Conservation (phyloP, 2,113 vertebrate genomes). For the Formicarius rufipectus region DNA sequence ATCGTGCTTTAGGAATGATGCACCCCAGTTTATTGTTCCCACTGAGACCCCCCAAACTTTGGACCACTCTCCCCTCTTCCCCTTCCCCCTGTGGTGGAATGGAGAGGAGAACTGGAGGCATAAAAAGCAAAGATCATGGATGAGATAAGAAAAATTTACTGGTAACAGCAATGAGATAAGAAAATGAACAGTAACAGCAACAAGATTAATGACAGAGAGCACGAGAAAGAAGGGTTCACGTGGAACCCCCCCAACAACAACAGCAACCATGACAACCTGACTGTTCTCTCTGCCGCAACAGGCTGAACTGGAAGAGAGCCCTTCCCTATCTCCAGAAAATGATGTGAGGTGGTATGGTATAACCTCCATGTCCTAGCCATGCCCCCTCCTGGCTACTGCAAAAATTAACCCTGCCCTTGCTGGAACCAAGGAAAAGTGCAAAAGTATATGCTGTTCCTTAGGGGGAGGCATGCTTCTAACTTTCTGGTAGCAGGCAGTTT, state of each 20-base stretch:
- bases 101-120: neutral
- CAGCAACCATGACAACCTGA: neutral
- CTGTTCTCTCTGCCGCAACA: neutral
- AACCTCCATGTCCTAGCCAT: neutral
- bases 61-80: accelerated
- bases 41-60: neutral
- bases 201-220: neutral
- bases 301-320: neutral
- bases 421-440: neutral
- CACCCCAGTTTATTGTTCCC: neutral
- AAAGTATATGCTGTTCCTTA: neutral
- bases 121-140: neutral
- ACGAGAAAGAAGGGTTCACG: neutral
- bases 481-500: neutral
- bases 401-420: neutral
- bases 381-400: neutral
- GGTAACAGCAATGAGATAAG: neutral
- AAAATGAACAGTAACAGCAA: neutral
- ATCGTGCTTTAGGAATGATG: neutral
- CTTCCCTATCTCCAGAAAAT: neutral
- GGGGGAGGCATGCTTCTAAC: neutral
- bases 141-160: neutral
- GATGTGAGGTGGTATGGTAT: neutral
- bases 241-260: neutral
- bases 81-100: neutral